Evolutionary conservation across 2,888 invertebrate genomes (phyloP).

Genomic region (Epirrhoe alternata): DNA sequence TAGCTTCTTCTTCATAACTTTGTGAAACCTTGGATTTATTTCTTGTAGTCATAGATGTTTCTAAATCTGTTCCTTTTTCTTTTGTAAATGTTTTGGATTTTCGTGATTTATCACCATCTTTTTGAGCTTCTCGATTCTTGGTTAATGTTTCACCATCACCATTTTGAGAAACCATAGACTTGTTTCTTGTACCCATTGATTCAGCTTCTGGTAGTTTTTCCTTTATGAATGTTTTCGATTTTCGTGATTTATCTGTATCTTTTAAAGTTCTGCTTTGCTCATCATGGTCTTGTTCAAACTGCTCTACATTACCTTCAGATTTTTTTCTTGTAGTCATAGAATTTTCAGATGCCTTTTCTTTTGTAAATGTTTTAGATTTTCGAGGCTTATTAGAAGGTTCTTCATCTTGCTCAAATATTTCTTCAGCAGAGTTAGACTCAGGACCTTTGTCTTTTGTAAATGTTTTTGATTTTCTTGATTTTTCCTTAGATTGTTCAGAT

Average conservation of each 20-base stretch:
- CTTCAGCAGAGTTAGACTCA: slow-evolving; percentile 2
- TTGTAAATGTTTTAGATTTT: slow-evolving; percentile 22
- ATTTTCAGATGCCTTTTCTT: slow-evolving; percentile 7
- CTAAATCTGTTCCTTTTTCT: slow-evolving; percentile 16
- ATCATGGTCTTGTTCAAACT: slow-evolving; percentile 10
- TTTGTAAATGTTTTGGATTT: slow-evolving; percentile 30
- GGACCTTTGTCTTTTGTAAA: slow-evolving; percentile 31
- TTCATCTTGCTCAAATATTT: slow-evolving; percentile 7
- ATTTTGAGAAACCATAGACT: slow-evolving; percentile 7
- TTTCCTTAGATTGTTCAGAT: slow-evolving; percentile 45
- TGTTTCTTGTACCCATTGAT: slow-evolving; percentile 8
- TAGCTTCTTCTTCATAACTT: neutral
- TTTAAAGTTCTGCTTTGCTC: neutral
- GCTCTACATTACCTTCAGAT: slow-evolving; percentile 12
- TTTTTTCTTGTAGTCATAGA: slow-evolving; percentile 7
- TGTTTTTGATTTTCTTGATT: slow-evolving; percentile 44
- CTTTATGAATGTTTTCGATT: slow-evolving; percentile 29
- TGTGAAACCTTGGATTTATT: slow-evolving; percentile 4
- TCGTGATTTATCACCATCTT: slow-evolving; percentile 15
- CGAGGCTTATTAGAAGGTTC: slow-evolving; percentile 7
- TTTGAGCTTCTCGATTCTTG: neutral
- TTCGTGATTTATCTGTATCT: slow-evolving; percentile 18
- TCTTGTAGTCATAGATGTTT: slow-evolving; percentile 7
- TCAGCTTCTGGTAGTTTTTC: slow-evolving; percentile 14
- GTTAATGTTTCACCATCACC: neutral